phyloP scores from a whole-genome alignment of 2,888 invertebrate species.

The Dusona sp. region DNA sequence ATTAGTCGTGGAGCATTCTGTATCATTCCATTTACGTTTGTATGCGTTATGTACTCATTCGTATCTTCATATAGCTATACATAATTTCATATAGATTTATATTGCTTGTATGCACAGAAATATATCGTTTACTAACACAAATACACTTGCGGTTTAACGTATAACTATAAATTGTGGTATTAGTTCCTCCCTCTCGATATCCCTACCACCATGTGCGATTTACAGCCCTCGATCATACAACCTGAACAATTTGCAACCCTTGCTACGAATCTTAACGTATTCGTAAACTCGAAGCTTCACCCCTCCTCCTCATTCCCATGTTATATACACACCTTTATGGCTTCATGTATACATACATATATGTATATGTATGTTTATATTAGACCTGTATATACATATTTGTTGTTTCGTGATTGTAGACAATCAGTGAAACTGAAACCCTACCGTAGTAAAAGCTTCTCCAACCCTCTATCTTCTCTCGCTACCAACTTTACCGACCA shows the following conservation, averaged over 20 bases:
- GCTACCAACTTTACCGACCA: neutral
- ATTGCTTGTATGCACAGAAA: neutral
- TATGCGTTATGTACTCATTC: neutral
- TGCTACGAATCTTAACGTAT: slow-evolving; percentile 46
- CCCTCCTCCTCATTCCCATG: neutral
- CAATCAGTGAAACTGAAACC: slow-evolving; percentile 66
- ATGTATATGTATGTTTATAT: neutral
- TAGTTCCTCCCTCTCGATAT: neutral
- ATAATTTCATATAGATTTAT: neutral
- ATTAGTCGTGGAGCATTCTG: too few relatives aligned
- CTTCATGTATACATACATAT: neutral
- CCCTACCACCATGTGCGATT: slow-evolving; percentile 37
- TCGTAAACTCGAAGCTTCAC: slow-evolving; percentile 28
- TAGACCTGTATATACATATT: slow-evolving; percentile 3
- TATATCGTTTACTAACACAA: neutral
- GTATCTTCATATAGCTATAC: neutral
- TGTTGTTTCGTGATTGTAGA: slow-evolving; percentile 57
- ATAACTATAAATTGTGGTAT: slow-evolving; percentile 1
- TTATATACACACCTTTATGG: slow-evolving; percentile 43
- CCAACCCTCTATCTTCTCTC: neutral
- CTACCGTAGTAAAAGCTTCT: slow-evolving; percentile 46
- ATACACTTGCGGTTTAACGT: neutral
- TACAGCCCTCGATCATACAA: slow-evolving; percentile 64
- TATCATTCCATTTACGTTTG: too few relatives aligned
- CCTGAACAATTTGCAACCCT: slow-evolving; percentile 54